Evolutionary conservation across 2,888 invertebrate species (phyloP), one percentile per base, ranked within the genome.

Genomic region (Kuschelorhynchus macadamiae): DNA sequence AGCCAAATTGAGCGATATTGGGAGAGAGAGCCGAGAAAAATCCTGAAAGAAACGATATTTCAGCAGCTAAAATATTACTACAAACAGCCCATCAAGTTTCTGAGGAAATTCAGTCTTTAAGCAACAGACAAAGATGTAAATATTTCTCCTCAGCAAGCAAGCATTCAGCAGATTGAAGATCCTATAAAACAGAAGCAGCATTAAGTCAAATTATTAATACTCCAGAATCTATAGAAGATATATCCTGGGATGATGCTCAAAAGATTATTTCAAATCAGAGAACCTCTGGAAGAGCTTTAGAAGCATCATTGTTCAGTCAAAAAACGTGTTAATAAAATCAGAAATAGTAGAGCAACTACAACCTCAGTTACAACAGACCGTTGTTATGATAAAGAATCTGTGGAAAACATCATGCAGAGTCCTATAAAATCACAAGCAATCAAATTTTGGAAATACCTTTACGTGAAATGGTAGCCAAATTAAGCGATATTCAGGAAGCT

Each of bases 271-370:
- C 21, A 30, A 30, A 62, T 69, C 55, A 64, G 55, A 16, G 65
- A 74, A 56, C 73, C 76, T 18, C 36, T 77, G 18, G 44, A 75
- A 55, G 72, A 72, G 36, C 44, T 78, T 17, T n/a, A n/a, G 68
- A 70, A 7, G 50, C 59, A 21, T 72, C 11, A 47, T 77, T 18
- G 64, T 67, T 8, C 30, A 63, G 32, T 42, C 36, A 0, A 55
- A 33, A 47, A 14, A 53, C 1, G 11, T 39, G 11, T n/a, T 21
- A 2, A 25, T 18, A 17, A 41, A 33, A 36, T 70, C 71, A 36
- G 59, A 65, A 52, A 16, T 64, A 21, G n/a, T 61, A n/a, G 69
- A 72, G 39, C 41, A 62, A 39, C 65, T 71, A 64, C 71, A 71
- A 64, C 50, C 71, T 5, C 61, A 73, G 62, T 18, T 72, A 11